Percentiles rank a stretch among this genome's conserved stretches.
Evolutionary conservation across 2,113 vertebrate species (phyloP).

Genomic region (Protobothrops mucrosquamatus): DNA sequence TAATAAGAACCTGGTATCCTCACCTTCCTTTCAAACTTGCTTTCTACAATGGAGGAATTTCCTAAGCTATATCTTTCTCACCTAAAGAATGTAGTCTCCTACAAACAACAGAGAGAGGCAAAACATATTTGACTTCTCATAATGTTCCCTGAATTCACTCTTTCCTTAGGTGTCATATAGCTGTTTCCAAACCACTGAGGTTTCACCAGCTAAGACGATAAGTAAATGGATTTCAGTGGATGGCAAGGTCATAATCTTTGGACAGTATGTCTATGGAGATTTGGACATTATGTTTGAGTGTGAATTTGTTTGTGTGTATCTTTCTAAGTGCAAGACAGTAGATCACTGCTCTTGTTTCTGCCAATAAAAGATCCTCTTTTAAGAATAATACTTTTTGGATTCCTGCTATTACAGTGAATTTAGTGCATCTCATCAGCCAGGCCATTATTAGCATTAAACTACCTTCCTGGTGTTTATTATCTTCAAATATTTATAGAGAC

Average conservation of each 20-base stretch:
- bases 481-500: slow-evolving; percentile 24
- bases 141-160: background rate
- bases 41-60: background rate
- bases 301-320: background rate
- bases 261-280: too few relatives aligned
- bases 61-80: background rate
- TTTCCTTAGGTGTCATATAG: background rate
- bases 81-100: background rate
- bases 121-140: background rate
- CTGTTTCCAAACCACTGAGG: background rate
- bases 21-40: background rate
- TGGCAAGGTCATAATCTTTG: background rate
- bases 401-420: slow-evolving; percentile 11
- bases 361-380: background rate
- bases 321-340: background rate
- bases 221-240: background rate
- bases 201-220: background rate
- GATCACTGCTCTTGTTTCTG: background rate
- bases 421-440: background rate
- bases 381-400: background rate
- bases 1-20: background rate
- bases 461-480: slow-evolving; percentile 30
- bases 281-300: background rate
- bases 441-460: background rate
- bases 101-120: background rate